Evolutionary conservation across 2,113 vertebrate species (phyloP).

Genomic region (Nymphicus hollandicus): DNA sequence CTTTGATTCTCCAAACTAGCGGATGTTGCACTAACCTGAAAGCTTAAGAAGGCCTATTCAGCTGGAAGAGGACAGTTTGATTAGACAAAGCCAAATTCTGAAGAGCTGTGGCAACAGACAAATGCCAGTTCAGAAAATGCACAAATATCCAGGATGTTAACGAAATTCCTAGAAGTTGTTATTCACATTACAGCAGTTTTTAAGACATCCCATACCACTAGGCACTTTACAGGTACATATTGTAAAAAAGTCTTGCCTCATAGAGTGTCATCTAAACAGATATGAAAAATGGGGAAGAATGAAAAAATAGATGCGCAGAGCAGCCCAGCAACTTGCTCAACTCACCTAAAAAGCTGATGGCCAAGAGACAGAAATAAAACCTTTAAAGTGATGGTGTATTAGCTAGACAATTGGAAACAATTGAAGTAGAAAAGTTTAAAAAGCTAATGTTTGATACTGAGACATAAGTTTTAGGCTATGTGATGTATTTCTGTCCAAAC

Average conservation of each 20-base stretch:
- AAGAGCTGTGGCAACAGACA: neutral
- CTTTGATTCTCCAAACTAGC: constrained; percentile 35
- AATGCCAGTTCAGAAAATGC: neutral
- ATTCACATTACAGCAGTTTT: neutral
- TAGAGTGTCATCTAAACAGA: neutral
- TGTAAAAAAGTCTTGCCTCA: neutral
- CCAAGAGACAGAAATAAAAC: neutral
- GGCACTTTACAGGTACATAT: neutral
- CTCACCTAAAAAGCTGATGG: neutral
- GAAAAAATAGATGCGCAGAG: neutral
- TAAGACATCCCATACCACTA: neutral
- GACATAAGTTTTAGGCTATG: neutral
- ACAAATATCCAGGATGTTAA: neutral
- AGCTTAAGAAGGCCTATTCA: neutral
- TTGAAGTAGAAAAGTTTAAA: neutral
- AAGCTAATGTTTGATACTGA: neutral
- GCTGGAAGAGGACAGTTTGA: constrained; percentile 30
- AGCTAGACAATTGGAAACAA: neutral
- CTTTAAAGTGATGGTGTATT: neutral
- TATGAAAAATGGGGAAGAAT: neutral
- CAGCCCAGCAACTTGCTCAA: neutral
- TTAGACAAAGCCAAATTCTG: neutral
- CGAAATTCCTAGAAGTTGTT: neutral
- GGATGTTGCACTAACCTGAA: constrained; percentile 12
- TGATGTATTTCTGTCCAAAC: neutral